Conservation (phyloP, 1,140 invertebrate genomes). For the Cryptotermes secundus region DNA sequence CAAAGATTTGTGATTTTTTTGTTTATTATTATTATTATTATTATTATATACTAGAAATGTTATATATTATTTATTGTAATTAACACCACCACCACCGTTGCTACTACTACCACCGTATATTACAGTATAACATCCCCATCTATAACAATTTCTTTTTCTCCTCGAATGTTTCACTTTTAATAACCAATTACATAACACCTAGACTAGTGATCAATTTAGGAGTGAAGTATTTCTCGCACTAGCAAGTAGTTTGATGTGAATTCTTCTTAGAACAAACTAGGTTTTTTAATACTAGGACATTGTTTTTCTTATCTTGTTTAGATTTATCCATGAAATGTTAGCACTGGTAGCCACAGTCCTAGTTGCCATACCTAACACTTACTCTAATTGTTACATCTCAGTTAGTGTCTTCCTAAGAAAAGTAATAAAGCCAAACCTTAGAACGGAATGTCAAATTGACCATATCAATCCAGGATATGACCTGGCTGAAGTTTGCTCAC, state of each 20-base stretch:
- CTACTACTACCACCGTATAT: neutral
- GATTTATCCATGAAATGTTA: constrained; percentile 13
- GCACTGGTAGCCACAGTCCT: neutral
- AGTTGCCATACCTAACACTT: neutral
- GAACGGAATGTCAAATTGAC: neutral
- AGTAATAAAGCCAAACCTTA: neutral
- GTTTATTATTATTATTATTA: too few species aligned
- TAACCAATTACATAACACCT: constrained; percentile 25
- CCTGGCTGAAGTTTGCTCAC: constrained; percentile 11
- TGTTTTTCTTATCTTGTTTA: neutral
- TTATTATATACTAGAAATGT: constrained; percentile 31
- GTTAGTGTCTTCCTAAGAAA: constrained; percentile 24
- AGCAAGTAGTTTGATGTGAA: constrained; percentile 28
- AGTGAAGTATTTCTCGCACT: constrained; percentile 29
- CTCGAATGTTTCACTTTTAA: constrained; percentile 25
- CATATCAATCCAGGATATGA: constrained; percentile 8
- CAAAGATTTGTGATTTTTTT: constrained; percentile 57
- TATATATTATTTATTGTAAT: constrained; percentile 33
- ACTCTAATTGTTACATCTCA: neutral
- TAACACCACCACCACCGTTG: neutral
- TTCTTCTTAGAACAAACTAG: neutral
- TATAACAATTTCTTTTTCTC: constrained; percentile 18
- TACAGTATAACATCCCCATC: constrained; percentile 21
- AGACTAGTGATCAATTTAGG: constrained; percentile 25
- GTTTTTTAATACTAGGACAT: neutral